phyloP scores from a whole-genome alignment of 2,888 invertebrate genomes.

The Magallana nippona region DNA sequence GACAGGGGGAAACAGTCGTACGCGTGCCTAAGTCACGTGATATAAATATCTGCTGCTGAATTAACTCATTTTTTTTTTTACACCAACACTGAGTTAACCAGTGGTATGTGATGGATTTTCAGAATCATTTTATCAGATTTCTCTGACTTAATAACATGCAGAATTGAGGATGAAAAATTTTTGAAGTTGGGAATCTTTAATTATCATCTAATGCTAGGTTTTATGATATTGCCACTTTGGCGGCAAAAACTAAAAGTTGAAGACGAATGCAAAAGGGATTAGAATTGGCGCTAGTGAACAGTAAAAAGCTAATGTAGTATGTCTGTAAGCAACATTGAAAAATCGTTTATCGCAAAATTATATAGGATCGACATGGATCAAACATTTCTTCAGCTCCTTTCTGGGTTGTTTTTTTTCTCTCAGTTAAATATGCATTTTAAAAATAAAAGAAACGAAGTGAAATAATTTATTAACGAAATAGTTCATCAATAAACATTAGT shows the following conservation, averaged over 20 bases:
- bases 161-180: background rate
- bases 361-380: no score
- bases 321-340: no score
- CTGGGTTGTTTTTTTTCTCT: no score
- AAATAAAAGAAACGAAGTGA: no score
- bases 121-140: background rate
- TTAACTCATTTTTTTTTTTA: background rate
- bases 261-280: conserved; percentile 19
- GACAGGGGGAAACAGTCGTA: background rate
- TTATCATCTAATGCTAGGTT: background rate
- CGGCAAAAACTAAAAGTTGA: conserved; percentile 8
- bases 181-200: background rate
- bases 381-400: no score
- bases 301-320: background rate
- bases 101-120: background rate
- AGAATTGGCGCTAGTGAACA: background rate
- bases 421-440: no score
- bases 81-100: background rate
- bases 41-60: background rate
- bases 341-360: no score
- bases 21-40: background rate
- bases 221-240: background rate
- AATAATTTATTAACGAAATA: no score
- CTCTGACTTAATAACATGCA: conserved; percentile 18
- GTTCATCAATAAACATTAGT: no score